These are phyloP conservation scores for Drosophila parabipectinata DNA, from an alignment of 1,140 invertebrate genomes.

Conservation along the genomic window DNA sequence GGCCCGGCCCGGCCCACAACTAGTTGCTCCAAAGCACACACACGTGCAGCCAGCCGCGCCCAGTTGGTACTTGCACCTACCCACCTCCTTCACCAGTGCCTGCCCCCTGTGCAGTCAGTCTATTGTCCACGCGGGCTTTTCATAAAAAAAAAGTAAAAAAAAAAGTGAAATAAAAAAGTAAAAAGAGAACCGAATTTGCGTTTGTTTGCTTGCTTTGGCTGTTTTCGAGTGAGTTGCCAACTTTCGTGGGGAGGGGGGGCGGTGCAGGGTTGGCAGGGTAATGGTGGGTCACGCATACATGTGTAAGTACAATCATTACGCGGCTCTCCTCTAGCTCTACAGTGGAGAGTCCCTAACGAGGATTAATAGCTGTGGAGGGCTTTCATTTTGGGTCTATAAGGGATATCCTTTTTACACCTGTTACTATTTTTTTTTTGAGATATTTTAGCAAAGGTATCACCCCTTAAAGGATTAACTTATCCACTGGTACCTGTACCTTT, in stretches of 20 bases:
- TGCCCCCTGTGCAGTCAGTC: constrained; percentile 1
- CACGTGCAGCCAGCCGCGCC: constrained; percentile 29
- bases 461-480: neutral
- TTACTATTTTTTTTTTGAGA: neutral
- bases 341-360: neutral
- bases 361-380: neutral
- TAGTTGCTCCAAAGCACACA: constrained; percentile 49
- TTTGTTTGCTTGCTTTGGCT: constrained; percentile 53
- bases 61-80: constrained; percentile 3
- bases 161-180: constrained; percentile 12
- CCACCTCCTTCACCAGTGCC: neutral
- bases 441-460: neutral
- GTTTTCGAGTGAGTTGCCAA: constrained; percentile 64
- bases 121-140: constrained; percentile 45
- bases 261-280: constrained; percentile 23
- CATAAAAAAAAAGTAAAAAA: constrained; percentile 13
- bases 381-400: too few relatives aligned
- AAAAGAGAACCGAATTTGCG: constrained; percentile 31
- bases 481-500: neutral
- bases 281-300: constrained; percentile 69
- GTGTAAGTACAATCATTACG: constrained; percentile 80
- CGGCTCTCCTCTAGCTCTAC: constrained; percentile 55
- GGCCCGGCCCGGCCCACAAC: constrained; percentile 41
- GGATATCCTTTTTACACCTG: too few relatives aligned
- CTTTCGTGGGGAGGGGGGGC: constrained; percentile 26